Base-by-base conservation (phyloP, 2,113 vertebrate genomes). In the Gambusia holbrooki region DNA sequence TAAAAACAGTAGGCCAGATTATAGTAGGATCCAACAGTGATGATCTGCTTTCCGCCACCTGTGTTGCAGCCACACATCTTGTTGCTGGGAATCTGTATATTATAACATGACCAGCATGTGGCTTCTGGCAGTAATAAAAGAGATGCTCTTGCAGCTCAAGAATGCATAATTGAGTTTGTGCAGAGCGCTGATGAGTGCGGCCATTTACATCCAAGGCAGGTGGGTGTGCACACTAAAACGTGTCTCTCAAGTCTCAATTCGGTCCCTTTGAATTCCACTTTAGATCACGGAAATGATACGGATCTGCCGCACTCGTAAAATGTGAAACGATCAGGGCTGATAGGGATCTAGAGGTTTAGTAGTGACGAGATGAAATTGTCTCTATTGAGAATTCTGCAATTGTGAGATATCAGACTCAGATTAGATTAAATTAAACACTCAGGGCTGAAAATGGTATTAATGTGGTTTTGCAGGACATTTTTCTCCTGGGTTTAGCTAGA, bases 311-410 rank as follows among this genome's bases (percentile, higher is more conserved):
- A 87, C 87, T 89, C 70, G 75, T 83, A 81, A 87, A 58, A 92
- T 88, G 88, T 87, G 84, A 90, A 92, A 90, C 70, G 81, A 90
- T 89, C 82, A 67, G 76, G 64, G 74, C 78, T 81, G 92, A 94
- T 92, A 88, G 71, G 60, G 82, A 95, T 94, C 91, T 92, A 71
- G 79, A 90, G 90, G 89, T 88, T 89, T 92, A 86, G 87, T 78
- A 85, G 88, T 73, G 87, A 90, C 84, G 51, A 86, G 86, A 79
- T 32, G 68, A 89, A 92, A 93, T 89, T 86, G 77, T 80, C 85
- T 90, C 88, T 70, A 61, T 81, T 86, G 86, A 85, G 85, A 90
- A 90, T 84, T 91, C 84, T 85, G 70, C 87, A 80, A 89, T 86
- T 79, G 75, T 71, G 48, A 82, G 86, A 92, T 88, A 28, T 54